A percentile compares a stretch with the other conserved stretches of the same genome.
Conservation (phyloP, 1,140 invertebrate genomes). For the Maniola jurtina region DNA sequence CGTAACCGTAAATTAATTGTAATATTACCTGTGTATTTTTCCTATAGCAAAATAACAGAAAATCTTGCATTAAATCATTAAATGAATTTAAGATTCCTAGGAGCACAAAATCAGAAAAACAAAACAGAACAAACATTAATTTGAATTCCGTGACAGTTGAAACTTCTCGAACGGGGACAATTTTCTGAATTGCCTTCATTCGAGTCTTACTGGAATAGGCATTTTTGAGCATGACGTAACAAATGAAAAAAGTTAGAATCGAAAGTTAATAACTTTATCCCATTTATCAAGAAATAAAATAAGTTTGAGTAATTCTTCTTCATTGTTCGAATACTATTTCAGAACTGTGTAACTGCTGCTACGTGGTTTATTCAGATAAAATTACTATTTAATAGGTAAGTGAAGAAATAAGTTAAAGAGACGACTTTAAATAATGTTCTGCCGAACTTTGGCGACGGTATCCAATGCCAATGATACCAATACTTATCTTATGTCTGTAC, state of each 20-base stretch:
- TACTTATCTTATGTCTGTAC: too few relatives aligned
- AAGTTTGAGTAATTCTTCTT: slow-evolving; percentile 49
- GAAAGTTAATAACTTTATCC: slow-evolving; percentile 76
- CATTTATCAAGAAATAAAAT: slow-evolving; percentile 71
- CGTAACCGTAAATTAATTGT: too few relatives aligned
- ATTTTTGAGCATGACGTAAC: slow-evolving; percentile 74
- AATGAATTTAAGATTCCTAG: slow-evolving; percentile 49
- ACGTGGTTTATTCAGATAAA: too few relatives aligned
- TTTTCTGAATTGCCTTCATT: slow-evolving; percentile 75
- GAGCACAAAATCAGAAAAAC: slow-evolving; percentile 64
- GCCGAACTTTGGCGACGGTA: too few relatives aligned
- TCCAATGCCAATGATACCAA: too few relatives aligned
- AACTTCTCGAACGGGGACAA: slow-evolving; percentile 71
- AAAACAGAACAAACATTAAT: slow-evolving; percentile 76
- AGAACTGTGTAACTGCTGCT: background rate
- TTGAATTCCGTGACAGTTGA: slow-evolving; percentile 73
- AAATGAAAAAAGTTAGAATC: slow-evolving; percentile 78
- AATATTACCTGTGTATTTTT: background rate
- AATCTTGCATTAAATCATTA: background rate
- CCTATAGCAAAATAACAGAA: background rate
- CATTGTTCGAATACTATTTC: slow-evolving; percentile 29
- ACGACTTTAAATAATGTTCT: too few relatives aligned
- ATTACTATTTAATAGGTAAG: too few relatives aligned
- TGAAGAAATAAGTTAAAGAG: too few relatives aligned
- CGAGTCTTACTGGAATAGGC: slow-evolving; percentile 63